Evolutionary conservation across 2,113 vertebrate species (phyloP).

Genomic region (Dicrurus megarhynchus): DNA sequence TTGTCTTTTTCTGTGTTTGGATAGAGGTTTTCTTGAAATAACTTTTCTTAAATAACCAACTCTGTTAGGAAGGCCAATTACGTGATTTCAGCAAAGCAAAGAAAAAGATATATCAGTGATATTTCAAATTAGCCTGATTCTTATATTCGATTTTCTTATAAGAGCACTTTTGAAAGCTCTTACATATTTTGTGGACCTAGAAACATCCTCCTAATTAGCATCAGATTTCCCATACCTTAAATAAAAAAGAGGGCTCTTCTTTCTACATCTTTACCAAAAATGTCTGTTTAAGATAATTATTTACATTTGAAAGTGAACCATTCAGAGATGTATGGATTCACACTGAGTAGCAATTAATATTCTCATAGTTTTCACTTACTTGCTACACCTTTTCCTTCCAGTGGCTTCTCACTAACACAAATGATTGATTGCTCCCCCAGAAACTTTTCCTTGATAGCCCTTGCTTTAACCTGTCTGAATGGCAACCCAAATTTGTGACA

Average conservation of each 20-base stretch:
- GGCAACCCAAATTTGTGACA: not conserved
- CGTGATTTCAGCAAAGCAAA: constrained; percentile 65
- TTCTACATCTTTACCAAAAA: not conserved
- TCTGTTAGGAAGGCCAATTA: constrained; percentile 26
- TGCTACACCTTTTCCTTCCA: not conserved
- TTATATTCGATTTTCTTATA: constrained; percentile 58
- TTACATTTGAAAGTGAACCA: not conserved
- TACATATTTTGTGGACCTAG: constrained; percentile 38
- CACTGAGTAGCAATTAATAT: not conserved
- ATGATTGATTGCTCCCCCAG: not conserved
- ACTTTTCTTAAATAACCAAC: constrained; percentile 52
- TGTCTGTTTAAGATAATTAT: not conserved
- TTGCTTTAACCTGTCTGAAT: not conserved
- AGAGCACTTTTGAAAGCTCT: constrained; percentile 36
- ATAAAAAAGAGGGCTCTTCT: not conserved
- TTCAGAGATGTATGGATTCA: not conserved
- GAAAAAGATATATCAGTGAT: constrained; percentile 33
- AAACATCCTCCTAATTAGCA: constrained; percentile 36
- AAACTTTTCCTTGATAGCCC: not conserved
- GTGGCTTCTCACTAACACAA: not conserved
- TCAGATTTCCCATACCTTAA: constrained; percentile 24
- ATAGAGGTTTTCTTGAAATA: constrained; percentile 62
- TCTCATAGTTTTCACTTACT: not conserved
- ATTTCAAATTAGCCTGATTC: constrained; percentile 57
- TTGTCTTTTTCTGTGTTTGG: constrained; percentile 42